phyloP scores from a whole-genome alignment of 2,797 vertebrate genomes.

The Channallabes apus region DNA sequence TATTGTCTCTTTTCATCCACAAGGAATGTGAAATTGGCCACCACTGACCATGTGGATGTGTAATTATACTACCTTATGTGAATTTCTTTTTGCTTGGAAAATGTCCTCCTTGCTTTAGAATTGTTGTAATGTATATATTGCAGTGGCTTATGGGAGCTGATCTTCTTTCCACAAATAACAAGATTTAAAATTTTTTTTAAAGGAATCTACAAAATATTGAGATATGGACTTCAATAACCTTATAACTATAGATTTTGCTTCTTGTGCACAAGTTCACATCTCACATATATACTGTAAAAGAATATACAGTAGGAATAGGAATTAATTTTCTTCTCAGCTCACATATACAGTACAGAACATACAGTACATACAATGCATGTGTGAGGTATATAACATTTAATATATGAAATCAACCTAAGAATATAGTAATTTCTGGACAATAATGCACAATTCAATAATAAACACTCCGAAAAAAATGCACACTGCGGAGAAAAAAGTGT shows the following conservation, averaged over 20 bases:
- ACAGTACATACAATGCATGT: not conserved
- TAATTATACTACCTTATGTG: slow-evolving; percentile 34
- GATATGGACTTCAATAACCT: not conserved
- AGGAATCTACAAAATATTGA: not conserved
- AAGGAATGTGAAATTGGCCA: slow-evolving; percentile 20
- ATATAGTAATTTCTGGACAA: not conserved
- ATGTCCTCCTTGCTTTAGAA: not conserved
- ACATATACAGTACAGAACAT: not conserved
- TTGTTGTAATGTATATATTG: too few species aligned
- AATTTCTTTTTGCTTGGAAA: slow-evolving; percentile 32
- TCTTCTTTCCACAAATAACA: too few species aligned
- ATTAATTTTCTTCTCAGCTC: not conserved
- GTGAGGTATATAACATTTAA: not conserved
- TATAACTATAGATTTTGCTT: slow-evolving; percentile 13
- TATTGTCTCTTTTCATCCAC: slow-evolving; percentile 45
- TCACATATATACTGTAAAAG: too few species aligned
- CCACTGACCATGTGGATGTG: not conserved
- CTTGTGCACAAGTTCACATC: not conserved
- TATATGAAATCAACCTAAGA: not conserved
- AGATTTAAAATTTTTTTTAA: not conserved
- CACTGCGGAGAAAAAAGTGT: not conserved
- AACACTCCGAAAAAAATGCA: not conserved
- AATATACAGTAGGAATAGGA: too few species aligned
- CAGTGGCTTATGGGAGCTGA: not conserved
- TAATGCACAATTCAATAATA: not conserved